Evolutionary conservation across 2,797 vertebrate species (phyloP), one percentile per base, ranked within the genome.

Genomic region (Erpetoichthys calabaricus): DNA sequence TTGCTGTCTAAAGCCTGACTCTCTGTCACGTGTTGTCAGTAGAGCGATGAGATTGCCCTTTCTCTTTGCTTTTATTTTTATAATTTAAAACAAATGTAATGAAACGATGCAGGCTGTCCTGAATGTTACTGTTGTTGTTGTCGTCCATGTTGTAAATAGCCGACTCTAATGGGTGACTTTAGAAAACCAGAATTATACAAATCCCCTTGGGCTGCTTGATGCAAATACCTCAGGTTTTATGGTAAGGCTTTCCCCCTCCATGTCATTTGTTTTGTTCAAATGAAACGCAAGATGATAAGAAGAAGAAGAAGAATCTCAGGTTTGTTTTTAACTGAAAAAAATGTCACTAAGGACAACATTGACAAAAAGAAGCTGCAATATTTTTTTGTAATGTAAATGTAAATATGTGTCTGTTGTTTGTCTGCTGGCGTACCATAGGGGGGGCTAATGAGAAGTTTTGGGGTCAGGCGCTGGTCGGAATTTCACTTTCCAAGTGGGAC

Each of bases 181-280:
- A 81, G 80, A 75, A 73, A 71, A 73, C 79, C 81, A 69, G 76
- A 84, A 79, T 80, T 49, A 49, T 84, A 81, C 81, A 79, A 76
- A 84, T 81, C 25, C 85, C 79, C 79, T 85, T 85, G 82, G 85
- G 84, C 84, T 86, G 86, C 86, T 88, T 87, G 84, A 88, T 67
- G 83, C 83, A 85, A 86, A 87, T 88, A 88, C 86, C 86, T 88
- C 86, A 87, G 86, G 85, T 86, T 87, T 78, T 80, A 82, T 82
- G 80, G 77, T 84, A 86, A 86, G 76, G 81, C 84, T 86, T 86
- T 63, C 85, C 82, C 79, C 80, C 78, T 80, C 79, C 81, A 82
- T 80, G 84, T 80, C 86, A 84, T 77, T 81, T 84, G 81, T 88
- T 86, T 86, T 86, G 84, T 86, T 25, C 82, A 85, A 82, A 49